These are phyloP conservation scores for Candoia aspera DNA, from an alignment of 2,113 vertebrate genomes.

Conservation along the genomic window DNA sequence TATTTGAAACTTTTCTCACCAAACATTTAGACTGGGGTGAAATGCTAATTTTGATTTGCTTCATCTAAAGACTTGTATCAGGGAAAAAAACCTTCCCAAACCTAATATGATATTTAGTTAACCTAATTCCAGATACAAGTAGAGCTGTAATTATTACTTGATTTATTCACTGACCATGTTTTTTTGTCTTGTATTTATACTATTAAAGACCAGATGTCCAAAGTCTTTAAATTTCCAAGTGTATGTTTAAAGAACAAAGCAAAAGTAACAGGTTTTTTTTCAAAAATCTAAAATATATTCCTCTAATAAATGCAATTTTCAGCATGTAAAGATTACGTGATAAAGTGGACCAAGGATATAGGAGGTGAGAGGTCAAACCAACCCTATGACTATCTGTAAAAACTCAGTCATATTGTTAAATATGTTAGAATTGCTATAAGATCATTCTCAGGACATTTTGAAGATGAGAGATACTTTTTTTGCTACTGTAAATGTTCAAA, in stretches of 20 bases:
- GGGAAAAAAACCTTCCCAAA: not conserved
- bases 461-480: not conserved
- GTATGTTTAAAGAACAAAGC: not conserved
- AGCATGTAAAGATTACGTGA: not conserved
- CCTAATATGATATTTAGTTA: not conserved
- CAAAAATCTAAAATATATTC: not conserved
- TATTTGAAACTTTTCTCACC: not conserved
- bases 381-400: not conserved
- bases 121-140: constrained; percentile 1
- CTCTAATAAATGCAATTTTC: not conserved
- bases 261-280: not conserved
- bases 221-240: rapidly evolving
- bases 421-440: not conserved
- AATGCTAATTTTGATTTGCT: not conserved
- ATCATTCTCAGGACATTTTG: not conserved
- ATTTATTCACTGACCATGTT: not conserved
- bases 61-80: not conserved
- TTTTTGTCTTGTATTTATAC: not conserved
- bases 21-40: not conserved
- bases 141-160: not conserved
- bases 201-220: not conserved
- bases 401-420: not conserved
- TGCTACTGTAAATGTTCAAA: not conserved
- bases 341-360: not conserved
- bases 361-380: not conserved